Conservation (phyloP, 2,888 invertebrate species). For the Tipula lateralis region DNA sequence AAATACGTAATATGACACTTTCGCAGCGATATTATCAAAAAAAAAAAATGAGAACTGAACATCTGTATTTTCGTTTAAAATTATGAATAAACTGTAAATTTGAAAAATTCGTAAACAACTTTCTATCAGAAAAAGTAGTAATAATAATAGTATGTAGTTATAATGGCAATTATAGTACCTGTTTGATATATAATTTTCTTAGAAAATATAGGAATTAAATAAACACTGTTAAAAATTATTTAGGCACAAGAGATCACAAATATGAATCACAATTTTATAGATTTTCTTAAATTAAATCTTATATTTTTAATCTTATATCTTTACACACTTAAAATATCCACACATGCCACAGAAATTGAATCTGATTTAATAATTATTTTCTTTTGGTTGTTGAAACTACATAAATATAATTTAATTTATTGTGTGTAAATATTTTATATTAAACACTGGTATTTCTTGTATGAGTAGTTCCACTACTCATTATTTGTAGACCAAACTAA, state of each 20-base stretch:
- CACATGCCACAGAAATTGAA: background rate
- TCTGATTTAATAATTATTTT: background rate
- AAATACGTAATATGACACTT: background rate
- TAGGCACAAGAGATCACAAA: constrained; percentile 21
- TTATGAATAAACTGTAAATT: constrained; percentile 5
- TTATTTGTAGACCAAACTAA: background rate
- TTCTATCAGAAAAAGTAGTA: background rate
- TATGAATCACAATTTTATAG: background rate
- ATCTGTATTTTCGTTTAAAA: background rate
- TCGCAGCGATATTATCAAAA: background rate
- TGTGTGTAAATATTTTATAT: background rate
- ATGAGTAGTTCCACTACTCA: background rate
- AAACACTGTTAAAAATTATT: background rate
- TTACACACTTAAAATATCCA: background rate
- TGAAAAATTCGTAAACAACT: background rate
- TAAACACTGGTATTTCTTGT: background rate
- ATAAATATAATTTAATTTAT: background rate
- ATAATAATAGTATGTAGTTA: background rate
- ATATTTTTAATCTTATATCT: background rate
- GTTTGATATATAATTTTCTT: constrained; percentile 1
- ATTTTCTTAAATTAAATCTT: background rate
- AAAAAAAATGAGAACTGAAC: background rate
- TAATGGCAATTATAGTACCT: background rate
- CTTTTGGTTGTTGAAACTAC: background rate
- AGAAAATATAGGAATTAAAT: constrained; percentile 4